phyloP scores from a whole-genome alignment of 2,113 vertebrate species.

The Anthoscopus minutus region DNA sequence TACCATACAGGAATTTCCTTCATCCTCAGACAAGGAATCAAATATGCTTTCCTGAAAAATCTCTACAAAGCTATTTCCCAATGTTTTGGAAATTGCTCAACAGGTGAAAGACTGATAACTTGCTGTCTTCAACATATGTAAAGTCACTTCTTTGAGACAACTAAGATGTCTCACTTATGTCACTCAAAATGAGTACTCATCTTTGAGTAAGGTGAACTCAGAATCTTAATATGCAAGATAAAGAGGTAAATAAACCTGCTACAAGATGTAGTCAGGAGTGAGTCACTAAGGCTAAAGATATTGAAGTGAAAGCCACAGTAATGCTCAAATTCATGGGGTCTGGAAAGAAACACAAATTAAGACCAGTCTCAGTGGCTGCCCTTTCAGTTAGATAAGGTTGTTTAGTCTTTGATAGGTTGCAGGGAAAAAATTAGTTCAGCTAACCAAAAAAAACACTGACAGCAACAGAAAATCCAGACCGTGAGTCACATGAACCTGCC shows the following conservation, averaged over 20 bases:
- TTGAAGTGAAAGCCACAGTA: neutral
- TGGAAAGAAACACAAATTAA: neutral
- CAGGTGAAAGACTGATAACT: neutral
- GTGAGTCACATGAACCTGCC: neutral
- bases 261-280: neutral
- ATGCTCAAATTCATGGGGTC: neutral
- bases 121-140: neutral
- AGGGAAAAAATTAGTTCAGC: neutral
- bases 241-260: neutral
- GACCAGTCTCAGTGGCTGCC: neutral
- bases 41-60: neutral
- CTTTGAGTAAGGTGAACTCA: neutral
- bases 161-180: neutral
- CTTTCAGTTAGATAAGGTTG: neutral
- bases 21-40: neutral
- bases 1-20: neutral
- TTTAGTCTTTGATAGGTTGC: neutral
- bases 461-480: constrained; percentile 16
- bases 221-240: neutral
- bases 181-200: neutral
- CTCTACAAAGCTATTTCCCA: neutral
- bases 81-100: neutral
- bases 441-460: neutral
- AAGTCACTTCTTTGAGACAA: neutral
- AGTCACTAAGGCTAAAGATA: constrained; percentile 7